A percentile compares a stretch with the other conserved stretches of the same genome.
phyloP scores from a whole-genome alignment of 2,888 invertebrate species.

The Drosophila rubida region DNA sequence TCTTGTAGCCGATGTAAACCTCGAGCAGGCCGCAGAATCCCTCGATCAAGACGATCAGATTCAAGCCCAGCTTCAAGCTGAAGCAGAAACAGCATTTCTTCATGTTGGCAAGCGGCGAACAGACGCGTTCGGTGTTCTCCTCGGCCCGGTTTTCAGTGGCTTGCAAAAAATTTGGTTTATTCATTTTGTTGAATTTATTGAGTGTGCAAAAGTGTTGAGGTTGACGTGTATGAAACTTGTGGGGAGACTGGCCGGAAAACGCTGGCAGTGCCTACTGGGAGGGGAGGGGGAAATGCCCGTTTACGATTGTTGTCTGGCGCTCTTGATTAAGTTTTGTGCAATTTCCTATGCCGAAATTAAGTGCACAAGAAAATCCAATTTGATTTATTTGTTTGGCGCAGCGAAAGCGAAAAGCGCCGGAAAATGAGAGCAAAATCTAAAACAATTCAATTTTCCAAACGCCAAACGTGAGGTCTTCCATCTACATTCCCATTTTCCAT shows the following conservation, averaged over 20 bases:
- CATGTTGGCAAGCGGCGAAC: too few species aligned
- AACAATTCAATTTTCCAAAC: slow-evolving; percentile 78
- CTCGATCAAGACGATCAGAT: slow-evolving; percentile 50
- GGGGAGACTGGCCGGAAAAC: not conserved
- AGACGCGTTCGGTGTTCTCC: not conserved
- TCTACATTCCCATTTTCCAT: not conserved
- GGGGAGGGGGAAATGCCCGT: too few species aligned
- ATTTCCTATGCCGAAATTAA: slow-evolving; percentile 66
- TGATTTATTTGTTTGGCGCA: slow-evolving; percentile 73
- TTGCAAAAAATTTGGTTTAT: slow-evolving; percentile 41
- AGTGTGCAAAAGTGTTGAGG: not conserved
- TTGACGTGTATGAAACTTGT: too few species aligned
- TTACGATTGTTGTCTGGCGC: slow-evolving; percentile 27
- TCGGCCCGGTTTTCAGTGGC: not conserved
- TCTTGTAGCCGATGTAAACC: not conserved
- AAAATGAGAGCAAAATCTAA: slow-evolving; percentile 67
- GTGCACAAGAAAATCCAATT: slow-evolving; percentile 78
- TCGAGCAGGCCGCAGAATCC: slow-evolving; percentile 21
- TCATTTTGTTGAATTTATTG: slow-evolving; percentile 43
- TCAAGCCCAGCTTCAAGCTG: slow-evolving; percentile 45
- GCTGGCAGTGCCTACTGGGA: slow-evolving; percentile 9
- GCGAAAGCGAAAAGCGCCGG: slow-evolving; percentile 43
- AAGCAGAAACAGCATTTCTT: slow-evolving; percentile 47
- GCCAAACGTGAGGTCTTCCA: slow-evolving; percentile 43
- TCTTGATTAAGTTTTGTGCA: slow-evolving; percentile 61